phyloP scores from a whole-genome alignment of 1,140 invertebrate genomes.

The Drosophila mauritiana region DNA sequence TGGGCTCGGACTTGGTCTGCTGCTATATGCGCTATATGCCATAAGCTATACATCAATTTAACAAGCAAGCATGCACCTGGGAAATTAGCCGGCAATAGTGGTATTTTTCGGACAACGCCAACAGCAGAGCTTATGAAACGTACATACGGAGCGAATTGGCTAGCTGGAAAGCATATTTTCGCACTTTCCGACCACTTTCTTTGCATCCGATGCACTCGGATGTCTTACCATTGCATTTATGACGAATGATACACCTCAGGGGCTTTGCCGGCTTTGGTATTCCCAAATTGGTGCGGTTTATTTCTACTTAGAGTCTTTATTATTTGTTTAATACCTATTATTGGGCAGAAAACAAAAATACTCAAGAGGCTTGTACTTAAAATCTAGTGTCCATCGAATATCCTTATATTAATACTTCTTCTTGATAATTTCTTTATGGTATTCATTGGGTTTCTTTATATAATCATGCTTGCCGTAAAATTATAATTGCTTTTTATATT shows the following conservation, averaged over 20 bases:
- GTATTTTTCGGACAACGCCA: slow-evolving; percentile 66
- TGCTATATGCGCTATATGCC: slow-evolving; percentile 8
- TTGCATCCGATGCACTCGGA: background rate
- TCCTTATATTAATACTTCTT: too few species aligned
- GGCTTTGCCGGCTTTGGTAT: background rate
- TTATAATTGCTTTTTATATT: too few species aligned
- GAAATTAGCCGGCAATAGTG: slow-evolving; percentile 78
- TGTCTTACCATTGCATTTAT: background rate
- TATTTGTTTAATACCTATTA: too few species aligned
- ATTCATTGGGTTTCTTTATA: too few species aligned
- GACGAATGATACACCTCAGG: background rate
- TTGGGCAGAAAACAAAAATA: too few species aligned
- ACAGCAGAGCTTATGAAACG: slow-evolving; percentile 46
- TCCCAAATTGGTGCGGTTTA: background rate
- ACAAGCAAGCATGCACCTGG: slow-evolving; percentile 80
- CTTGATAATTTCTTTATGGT: too few species aligned
- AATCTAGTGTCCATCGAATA: background rate
- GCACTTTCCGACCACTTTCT: slow-evolving; percentile 15
- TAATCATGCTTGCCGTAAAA: too few species aligned
- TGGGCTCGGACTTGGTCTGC: slow-evolving; percentile 30
- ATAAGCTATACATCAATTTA: slow-evolving; percentile 73
- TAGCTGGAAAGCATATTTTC: background rate
- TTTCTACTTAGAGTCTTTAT: background rate
- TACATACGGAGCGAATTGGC: slow-evolving; percentile 13
- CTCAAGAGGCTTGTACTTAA: background rate